Evolutionary conservation across 2,888 invertebrate genomes (phyloP).

Genomic region (Corythucha ciliata): DNA sequence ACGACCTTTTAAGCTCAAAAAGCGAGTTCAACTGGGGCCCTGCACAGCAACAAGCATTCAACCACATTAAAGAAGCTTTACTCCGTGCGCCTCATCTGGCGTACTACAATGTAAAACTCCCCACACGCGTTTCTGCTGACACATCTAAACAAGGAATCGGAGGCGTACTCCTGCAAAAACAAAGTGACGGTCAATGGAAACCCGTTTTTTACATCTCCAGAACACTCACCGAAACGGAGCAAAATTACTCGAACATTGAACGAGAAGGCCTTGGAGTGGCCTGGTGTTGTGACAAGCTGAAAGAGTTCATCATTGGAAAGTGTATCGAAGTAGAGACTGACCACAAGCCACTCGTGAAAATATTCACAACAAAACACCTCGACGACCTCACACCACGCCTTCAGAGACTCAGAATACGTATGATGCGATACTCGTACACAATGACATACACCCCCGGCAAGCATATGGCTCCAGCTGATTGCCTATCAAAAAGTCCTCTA

Average conservation of each 20-base stretch:
- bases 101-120: no score
- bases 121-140: constrained; percentile 6
- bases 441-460: constrained; percentile 12
- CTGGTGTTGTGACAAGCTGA: no score
- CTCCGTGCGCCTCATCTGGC: constrained; percentile 1
- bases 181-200: background rate
- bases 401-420: constrained; percentile 10
- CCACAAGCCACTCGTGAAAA: constrained; percentile 11
- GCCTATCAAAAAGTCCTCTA: constrained; percentile 4
- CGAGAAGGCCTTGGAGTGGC: no score
- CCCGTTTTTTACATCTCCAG: constrained; percentile 8
- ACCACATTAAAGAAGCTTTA: constrained; percentile 15
- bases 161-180: constrained; percentile 4
- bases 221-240: constrained; percentile 5
- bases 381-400: constrained; percentile 9
- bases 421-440: constrained; percentile 10
- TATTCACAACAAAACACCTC: constrained; percentile 13
- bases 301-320: constrained; percentile 5
- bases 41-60: constrained; percentile 12
- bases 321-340: constrained; percentile 6
- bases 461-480: constrained; percentile 3
- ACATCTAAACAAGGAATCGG: constrained; percentile 1
- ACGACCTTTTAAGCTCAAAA: constrained; percentile 18
- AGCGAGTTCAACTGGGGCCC: constrained; percentile 13
- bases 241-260: no score